Evolutionary conservation across 2,797 vertebrate species (phyloP), one percentile per base, ranked within the genome.

Genomic region (Catharus ustulatus): DNA sequence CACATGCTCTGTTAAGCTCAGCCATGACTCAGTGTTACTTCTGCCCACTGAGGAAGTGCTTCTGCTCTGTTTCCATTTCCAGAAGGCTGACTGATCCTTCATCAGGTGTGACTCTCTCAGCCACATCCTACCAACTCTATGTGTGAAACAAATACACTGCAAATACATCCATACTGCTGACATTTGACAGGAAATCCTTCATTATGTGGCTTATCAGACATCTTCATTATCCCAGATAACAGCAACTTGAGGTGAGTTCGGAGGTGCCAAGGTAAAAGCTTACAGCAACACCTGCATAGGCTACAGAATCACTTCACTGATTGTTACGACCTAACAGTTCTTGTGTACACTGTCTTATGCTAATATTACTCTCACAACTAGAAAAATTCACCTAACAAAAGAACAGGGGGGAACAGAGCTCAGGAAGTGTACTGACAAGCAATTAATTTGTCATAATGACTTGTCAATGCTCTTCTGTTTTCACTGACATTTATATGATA

Each of bases 381-480:
- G 21, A 85, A 87, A 30, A 82, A 69, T 49, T 11, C 32, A 42
- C 21, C 9, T 16, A 77, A 69, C 26, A 63, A 78, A 15, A 42
- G 18, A 83, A 58, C 0, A 34, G 14, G 5, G 10, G 4, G 8
- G 9, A 57, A 58, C 0, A 59, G 13, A 73, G 6, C 7, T 73
- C 46, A 43, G 46, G 10, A 27, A 62, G 30, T 2, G 1, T 34
- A 54, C 9, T 54, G 46, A 75, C 10, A 30, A 11, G 22, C 40
- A 84, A 69, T 32, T 75, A 2, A 43, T 46, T 43, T 80, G 42
- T n/a, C 23, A 7, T 11, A 66, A 71, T 3, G 8, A 73, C 19
- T 90, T 80, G 29, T 61, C 58, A 67, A 24, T n/a, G 16, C 15
- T 93, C 11, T 13, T 45, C 38, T 81, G 23, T 59, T 45, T 63